A percentile compares a stretch with the other conserved stretches of the same genome.
Evolutionary conservation across 1,140 invertebrate genomes (phyloP).

Genomic region (silkworm (Bombyx mori)): DNA sequence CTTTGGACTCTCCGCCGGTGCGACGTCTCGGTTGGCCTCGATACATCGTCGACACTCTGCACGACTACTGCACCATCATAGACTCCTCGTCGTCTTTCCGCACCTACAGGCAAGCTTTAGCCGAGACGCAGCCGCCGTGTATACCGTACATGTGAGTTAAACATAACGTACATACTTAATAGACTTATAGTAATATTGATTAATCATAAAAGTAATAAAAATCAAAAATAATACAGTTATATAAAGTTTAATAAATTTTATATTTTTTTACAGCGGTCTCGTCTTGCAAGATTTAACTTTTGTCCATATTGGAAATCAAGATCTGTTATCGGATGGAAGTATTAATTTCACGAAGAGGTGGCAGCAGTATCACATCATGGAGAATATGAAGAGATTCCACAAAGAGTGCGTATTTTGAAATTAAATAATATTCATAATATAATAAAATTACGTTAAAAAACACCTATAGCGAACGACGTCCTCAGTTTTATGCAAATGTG

Average conservation of each 20-base stretch:
- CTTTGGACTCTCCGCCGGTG: conserved; percentile 96
- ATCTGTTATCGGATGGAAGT: conserved; percentile 87
- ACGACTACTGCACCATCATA: conserved; percentile 95
- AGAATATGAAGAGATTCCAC: conserved; percentile 97
- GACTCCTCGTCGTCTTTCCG: conserved; percentile 97
- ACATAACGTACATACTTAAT: neutral
- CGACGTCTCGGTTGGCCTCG: conserved; percentile 95
- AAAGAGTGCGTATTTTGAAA: conserved; percentile 80
- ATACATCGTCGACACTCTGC: conserved; percentile 91
- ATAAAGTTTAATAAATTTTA: neutral
- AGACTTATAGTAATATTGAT: neutral
- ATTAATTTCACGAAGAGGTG: conserved; percentile 98
- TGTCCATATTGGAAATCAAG: conserved; percentile 97
- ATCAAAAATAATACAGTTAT: neutral
- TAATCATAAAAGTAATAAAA: neutral
- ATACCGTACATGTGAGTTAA: conserved; percentile 96
- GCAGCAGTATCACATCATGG: conserved; percentile 98
- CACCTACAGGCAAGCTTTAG: conserved; percentile 93
- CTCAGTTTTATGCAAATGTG: too few species aligned
- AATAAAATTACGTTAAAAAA: too few species aligned
- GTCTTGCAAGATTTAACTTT: conserved; percentile 99
- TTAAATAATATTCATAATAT: too few species aligned
- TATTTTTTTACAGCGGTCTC: conserved; percentile 82
- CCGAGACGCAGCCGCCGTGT: conserved; percentile 95
- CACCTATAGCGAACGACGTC: too few species aligned